Evolutionary conservation across 2,888 invertebrate genomes (phyloP), one percentile per base, ranked within the genome.

Genomic region (Tupiocoris notatus): DNA sequence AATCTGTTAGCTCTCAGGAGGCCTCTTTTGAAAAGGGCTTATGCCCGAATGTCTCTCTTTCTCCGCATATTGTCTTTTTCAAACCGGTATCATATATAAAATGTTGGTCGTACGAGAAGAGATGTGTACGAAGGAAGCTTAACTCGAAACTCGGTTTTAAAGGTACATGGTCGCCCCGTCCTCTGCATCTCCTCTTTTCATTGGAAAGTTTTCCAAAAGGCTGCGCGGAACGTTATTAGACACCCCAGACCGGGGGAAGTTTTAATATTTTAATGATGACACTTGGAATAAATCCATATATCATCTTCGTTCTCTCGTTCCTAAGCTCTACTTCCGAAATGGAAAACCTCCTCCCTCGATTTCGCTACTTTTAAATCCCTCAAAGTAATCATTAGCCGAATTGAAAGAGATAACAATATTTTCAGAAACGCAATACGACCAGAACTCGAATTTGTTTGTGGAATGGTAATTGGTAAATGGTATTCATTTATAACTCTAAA

Each of bases 31-130:
- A 67, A 67, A 67, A 67, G 56, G 67, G 56, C 25, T 67, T 65
- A 65, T 22, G 67, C 67, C 57, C 17, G 57, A 22, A 21, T 24
- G 22, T 67, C 67, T 57, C 57, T 67, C 58, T n/a, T n/a, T n/a
- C n/a, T n/a, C n/a, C n/a, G n/a, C 67, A 57, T 67, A 67, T 67
- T 67, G 67, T 67, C 67, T 67, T 67, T 67, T 67, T 67, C 56
- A 67, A 54, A 67, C 57, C 57, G 67, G 18, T 67, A 67, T 67
- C 67, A 57, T 67, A n/a, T 59, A 67, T 67, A 57, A 57, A 67
- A 67, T 58, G 23, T 24, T 25, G 25, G 65, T 65, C 57, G 57
- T 21, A 57, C 23, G 65, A 54, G 65, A 63, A n/a, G 63, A 18
- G 63, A 59, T 23, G 23, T 63, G 23, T 16, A 17, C 23, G n/a